These are phyloP conservation scores for Dryomyza anilis DNA, from an alignment of 2,888 invertebrate species.

Conservation along the genomic window DNA sequence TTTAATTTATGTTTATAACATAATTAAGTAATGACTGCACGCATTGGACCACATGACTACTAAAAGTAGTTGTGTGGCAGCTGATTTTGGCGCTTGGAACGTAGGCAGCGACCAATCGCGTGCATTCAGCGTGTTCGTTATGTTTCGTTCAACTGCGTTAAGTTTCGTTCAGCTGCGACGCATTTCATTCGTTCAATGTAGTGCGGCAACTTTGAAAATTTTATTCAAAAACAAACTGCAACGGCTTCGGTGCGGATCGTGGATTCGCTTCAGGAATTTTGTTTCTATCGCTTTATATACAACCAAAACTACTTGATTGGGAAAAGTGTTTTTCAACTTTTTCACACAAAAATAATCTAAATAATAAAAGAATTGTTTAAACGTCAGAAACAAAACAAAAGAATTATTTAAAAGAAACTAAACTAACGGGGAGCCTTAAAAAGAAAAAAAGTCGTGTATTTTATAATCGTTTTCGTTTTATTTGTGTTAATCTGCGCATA, in stretches of 20 bases:
- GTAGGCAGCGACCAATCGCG: slow-evolving; percentile 29
- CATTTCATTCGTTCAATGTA: slow-evolving; percentile 29
- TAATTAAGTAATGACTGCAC: neutral
- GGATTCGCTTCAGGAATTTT: neutral
- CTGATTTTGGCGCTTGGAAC: slow-evolving; percentile 26
- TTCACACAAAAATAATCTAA: neutral
- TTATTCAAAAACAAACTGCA: slow-evolving; percentile 52
- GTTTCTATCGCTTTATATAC: slow-evolving; percentile 1
- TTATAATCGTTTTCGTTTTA: slow-evolving; percentile 21
- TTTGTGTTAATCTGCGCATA: neutral
- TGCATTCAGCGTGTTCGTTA: slow-evolving; percentile 34
- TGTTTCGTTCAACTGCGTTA: slow-evolving; percentile 31
- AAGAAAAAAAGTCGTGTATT: neutral
- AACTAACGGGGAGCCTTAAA: neutral
- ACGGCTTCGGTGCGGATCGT: slow-evolving; percentile 43
- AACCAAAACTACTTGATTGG: neutral
- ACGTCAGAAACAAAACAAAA: no score
- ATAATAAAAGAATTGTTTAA: neutral
- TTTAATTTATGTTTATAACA: neutral
- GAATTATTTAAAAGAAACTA: no score
- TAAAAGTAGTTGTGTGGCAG: slow-evolving; percentile 8
- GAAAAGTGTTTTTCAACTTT: neutral
- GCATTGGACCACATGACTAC: neutral
- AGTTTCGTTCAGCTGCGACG: slow-evolving; percentile 27
- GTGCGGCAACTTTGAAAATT: slow-evolving; percentile 40